Percentiles rank a stretch among this genome's conserved stretches.
Conservation (phyloP, 2,797 vertebrate genomes). For the Anguilla marmorata region DNA sequence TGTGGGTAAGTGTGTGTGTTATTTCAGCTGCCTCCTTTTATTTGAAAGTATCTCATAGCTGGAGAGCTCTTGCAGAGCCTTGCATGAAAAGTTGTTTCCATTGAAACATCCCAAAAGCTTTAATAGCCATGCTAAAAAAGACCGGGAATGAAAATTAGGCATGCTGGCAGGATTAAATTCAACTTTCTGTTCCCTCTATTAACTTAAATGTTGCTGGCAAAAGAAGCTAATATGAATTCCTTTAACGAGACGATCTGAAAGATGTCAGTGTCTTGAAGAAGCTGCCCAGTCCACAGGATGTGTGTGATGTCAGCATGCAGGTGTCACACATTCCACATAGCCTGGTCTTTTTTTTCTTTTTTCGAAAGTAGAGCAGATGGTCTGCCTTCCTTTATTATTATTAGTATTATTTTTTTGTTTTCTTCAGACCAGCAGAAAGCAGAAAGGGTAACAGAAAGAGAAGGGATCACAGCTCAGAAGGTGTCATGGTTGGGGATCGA, state of each 20-base stretch:
- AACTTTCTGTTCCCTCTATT: conserved; percentile 27
- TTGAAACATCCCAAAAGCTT: conserved; percentile 26
- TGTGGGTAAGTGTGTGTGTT: background rate
- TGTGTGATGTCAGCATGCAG: background rate
- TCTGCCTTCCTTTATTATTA: background rate
- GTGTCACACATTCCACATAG: background rate
- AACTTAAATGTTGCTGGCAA: conserved; percentile 24
- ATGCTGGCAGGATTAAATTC: conserved; percentile 25
- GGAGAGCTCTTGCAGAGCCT: background rate
- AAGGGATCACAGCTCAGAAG: background rate
- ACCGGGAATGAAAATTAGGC: conserved; percentile 22
- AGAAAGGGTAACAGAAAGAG: background rate
- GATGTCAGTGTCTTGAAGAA: background rate
- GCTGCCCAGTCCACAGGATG: background rate
- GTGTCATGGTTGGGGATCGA: background rate
- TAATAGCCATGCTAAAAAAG: conserved; percentile 21
- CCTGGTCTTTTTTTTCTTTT: background rate
- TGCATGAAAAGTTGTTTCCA: conserved; percentile 2
- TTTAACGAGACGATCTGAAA: background rate
- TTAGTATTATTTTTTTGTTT: background rate
- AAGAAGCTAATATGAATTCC: conserved; percentile 15
- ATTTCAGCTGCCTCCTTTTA: conserved; percentile 19
- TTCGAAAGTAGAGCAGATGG: background rate
- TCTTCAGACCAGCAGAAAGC: background rate
- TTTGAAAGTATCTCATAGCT: background rate